A percentile compares a stretch with the other conserved stretches of the same genome.
These are phyloP conservation scores for Pyralis farinalis DNA, from an alignment of 2,888 invertebrate species.

Conservation along the genomic window DNA sequence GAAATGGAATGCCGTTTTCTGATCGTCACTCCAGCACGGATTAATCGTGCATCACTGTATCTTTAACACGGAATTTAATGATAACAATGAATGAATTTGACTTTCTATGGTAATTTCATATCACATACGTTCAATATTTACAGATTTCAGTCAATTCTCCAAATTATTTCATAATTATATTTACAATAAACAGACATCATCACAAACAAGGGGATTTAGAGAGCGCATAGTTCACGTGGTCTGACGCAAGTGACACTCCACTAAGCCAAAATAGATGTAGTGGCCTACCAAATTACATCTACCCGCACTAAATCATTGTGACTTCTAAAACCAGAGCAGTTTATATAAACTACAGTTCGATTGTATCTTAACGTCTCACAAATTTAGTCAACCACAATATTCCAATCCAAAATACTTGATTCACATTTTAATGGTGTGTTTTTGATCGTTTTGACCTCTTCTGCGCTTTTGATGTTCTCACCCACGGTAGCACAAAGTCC, in stretches of 20 bases:
- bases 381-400: neutral
- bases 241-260: neutral
- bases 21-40: neutral
- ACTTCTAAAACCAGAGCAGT: neutral
- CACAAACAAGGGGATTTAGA: conserved; percentile 25
- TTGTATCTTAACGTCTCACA: neutral
- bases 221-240: conserved; percentile 16
- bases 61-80: conserved; percentile 12
- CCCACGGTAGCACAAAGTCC: conserved; percentile 63
- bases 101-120: conserved; percentile 21
- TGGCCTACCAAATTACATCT: conserved; percentile 12
- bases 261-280: neutral
- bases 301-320: conserved; percentile 18
- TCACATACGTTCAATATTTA: conserved; percentile 32
- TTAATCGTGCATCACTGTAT: conserved; percentile 9
- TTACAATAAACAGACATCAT: conserved; percentile 22
- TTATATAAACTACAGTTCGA: too few relatives aligned
- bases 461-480: conserved; percentile 55
- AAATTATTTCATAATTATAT: conserved; percentile 21
- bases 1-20: too few relatives aligned
- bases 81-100: conserved; percentile 14
- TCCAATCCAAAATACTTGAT: neutral
- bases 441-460: conserved; percentile 65
- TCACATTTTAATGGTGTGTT: conserved; percentile 47
- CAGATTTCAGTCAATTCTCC: conserved; percentile 31